A percentile compares a stretch with the other conserved stretches of the same genome.
These are phyloP conservation scores for Zootermopsis nevadensis DNA, from an alignment of 2,888 invertebrate species.

Conservation along the genomic window DNA sequence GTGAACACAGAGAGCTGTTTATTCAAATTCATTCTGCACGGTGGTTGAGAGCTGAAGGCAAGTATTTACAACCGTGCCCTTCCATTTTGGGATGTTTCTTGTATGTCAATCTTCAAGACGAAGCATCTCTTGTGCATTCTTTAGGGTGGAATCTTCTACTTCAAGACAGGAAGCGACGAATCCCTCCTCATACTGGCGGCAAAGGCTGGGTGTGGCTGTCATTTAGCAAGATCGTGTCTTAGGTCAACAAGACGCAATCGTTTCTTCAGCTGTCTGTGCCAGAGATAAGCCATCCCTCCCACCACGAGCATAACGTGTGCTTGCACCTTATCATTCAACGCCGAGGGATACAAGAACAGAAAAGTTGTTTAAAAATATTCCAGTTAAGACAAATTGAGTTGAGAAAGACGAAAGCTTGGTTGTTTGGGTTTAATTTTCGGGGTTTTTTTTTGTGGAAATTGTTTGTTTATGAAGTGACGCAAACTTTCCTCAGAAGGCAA, in stretches of 20 bases:
- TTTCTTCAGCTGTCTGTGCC: conserved; percentile 22
- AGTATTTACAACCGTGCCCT: no score
- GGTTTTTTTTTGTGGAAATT: neutral
- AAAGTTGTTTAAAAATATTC: neutral
- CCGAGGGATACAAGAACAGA: neutral
- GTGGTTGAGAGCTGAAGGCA: neutral
- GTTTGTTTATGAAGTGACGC: neutral
- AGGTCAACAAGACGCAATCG: conserved; percentile 14
- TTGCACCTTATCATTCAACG: conserved; percentile 28
- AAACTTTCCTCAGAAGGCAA: neutral
- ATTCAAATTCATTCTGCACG: neutral
- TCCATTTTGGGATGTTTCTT: no score
- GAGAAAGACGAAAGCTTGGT: neutral
- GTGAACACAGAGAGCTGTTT: no score
- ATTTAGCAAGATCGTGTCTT: neutral
- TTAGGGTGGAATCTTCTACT: neutral
- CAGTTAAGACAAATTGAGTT: neutral
- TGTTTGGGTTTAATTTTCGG: neutral
- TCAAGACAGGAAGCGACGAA: neutral
- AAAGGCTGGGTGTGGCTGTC: neutral
- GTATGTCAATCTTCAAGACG: no score
- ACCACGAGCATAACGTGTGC: neutral
- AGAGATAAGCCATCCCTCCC: conserved; percentile 22
- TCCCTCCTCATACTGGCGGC: conserved; percentile 1
- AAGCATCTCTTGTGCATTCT: neutral